Base-by-base conservation (phyloP, 2,113 vertebrate species). In the Heterochromis multidens region DNA sequence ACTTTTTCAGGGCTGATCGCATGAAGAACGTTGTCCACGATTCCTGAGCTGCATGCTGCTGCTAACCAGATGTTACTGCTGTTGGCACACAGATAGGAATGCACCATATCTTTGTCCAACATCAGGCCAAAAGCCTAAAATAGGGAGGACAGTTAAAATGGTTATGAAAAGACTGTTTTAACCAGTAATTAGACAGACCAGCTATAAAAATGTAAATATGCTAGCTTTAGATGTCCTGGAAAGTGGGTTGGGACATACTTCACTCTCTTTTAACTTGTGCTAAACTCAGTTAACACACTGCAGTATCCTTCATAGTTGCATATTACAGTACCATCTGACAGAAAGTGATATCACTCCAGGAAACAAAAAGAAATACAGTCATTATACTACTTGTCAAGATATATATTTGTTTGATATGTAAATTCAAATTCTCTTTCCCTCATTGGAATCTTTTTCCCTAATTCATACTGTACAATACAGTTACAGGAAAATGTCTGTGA, bases 121-220 rank as follows among this genome's bases (percentile, higher is more conserved):
- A 67, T 80, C 81, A 96, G 85, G 13, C 57, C 82, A 0, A 91
- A 59, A 14, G 94, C 94, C 96, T 96, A 43, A 35, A 43, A 19
- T 5, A 63, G 40, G 81, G 19, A 83, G 3, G 16, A 54, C 1
- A 17, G 6, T 40, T 19, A 35, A 17, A 59, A 27, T 37, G 17
- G 43, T 72, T 29, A 52, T 33, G 57, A 40, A 58, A 2, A 11
- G 63, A 63, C 37, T n/a, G 33, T 81, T 19, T 5, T 2, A 31
- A 52, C 67, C 67, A 52, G 2, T 49, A 49, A 49, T 16, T 49
- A 49, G 5, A 6, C 16, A 17, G 43, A 14, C 43, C 4, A 6
- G 46, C 46, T 49, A 6, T 17, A 17, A 21, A 74, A 74, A 74
- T 31, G 46, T 52, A 74, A 74, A 52, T 52, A 21, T n/a, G 27